Percentiles rank a stretch among this genome's conserved stretches.
Conservation (phyloP, 2,888 invertebrate genomes). For the Brenthis hecate region DNA sequence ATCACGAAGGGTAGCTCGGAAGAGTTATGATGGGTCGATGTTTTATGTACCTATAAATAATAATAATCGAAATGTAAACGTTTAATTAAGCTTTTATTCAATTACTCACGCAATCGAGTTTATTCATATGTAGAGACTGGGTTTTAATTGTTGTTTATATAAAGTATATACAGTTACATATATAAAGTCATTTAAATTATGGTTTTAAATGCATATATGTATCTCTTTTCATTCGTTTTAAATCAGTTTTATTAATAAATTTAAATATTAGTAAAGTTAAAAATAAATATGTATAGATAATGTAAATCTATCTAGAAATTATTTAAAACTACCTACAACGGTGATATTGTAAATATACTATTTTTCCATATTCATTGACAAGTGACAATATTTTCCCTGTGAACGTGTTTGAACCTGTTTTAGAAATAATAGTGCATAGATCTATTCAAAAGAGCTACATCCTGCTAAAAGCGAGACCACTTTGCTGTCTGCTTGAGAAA, state of each 20-base stretch:
- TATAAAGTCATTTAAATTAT: too few relatives aligned
- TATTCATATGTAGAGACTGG: not conserved
- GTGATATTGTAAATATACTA: not conserved
- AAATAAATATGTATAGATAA: too few relatives aligned
- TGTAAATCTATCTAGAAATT: too few relatives aligned
- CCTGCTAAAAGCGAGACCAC: constrained; percentile 6
- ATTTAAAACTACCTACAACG: too few relatives aligned
- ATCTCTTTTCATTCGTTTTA: too few relatives aligned
- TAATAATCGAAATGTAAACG: constrained; percentile 24
- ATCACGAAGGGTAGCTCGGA: constrained; percentile 48
- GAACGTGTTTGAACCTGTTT: constrained; percentile 8
- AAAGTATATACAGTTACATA: not conserved
- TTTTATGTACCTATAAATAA: constrained; percentile 13
- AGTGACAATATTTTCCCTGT: constrained; percentile 3
- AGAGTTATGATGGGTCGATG: constrained; percentile 17
- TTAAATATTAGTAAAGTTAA: too few relatives aligned
- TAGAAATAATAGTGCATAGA: not conserved
- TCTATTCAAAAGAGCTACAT: constrained; percentile 7
- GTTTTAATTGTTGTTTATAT: not conserved
- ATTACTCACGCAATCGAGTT: constrained; percentile 4
- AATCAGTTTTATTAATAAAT: too few relatives aligned
- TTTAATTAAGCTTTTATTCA: constrained; percentile 13
- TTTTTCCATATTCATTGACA: not conserved
- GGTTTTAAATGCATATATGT: too few relatives aligned
- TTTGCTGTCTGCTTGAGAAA: constrained; percentile 1